phyloP scores from a whole-genome alignment of 2,797 vertebrate species.

The Erithacus rubecula region DNA sequence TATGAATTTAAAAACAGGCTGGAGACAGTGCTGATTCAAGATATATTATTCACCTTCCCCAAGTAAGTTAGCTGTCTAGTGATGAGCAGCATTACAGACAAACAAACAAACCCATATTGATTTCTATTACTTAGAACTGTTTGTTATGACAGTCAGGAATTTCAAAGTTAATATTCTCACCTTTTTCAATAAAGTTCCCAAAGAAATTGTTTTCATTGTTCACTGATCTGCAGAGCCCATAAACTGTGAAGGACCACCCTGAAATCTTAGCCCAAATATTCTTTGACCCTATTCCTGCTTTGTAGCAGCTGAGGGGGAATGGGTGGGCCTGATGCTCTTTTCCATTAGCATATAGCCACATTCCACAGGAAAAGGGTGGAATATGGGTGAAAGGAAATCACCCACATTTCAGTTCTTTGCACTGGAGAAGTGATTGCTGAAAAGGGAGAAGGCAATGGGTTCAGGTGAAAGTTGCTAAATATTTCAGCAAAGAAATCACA shows the following conservation, averaged over 20 bases:
- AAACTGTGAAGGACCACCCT: rapidly evolving
- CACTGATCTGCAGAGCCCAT: background rate
- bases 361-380: background rate
- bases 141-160: background rate
- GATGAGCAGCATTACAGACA: background rate
- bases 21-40: background rate
- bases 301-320: background rate
- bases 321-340: background rate
- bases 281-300: rapidly evolving
- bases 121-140: background rate
- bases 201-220: background rate
- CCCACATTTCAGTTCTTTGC: background rate
- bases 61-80: background rate
- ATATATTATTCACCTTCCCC: background rate
- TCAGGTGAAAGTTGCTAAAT: background rate
- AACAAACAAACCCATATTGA: background rate
- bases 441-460: background rate
- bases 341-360: background rate
- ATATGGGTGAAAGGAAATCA: background rate
- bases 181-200: background rate
- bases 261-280: background rate
- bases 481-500: constrained; percentile 27
- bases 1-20: background rate
- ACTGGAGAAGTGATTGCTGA: background rate
- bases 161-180: background rate